Conservation (phyloP, 2,797 vertebrate species). For the Amblyopsis hoosieri region DNA sequence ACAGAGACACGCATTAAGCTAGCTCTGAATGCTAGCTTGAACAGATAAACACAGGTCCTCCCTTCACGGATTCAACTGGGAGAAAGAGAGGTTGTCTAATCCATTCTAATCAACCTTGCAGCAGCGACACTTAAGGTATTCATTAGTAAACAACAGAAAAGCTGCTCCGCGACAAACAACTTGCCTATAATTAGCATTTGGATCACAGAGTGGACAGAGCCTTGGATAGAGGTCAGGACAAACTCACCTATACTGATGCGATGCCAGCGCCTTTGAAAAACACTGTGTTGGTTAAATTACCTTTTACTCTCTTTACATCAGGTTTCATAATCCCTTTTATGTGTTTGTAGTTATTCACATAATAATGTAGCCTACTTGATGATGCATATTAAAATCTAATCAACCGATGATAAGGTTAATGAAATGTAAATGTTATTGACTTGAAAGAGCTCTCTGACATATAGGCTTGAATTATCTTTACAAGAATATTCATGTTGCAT, state of each 20-base stretch:
- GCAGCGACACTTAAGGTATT: constrained; percentile 70
- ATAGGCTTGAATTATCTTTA: too few species aligned
- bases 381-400: constrained; percentile 33
- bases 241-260: constrained; percentile 30
- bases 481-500: too few species aligned
- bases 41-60: constrained; percentile 43
- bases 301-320: constrained; percentile 31
- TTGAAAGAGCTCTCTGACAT: neutral
- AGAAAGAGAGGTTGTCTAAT: constrained; percentile 68
- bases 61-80: constrained; percentile 46
- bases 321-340: constrained; percentile 18
- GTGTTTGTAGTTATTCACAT: constrained; percentile 9
- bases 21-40: constrained; percentile 37
- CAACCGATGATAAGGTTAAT: neutral
- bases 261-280: constrained; percentile 37
- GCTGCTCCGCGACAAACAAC: constrained; percentile 63
- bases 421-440: neutral
- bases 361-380: constrained; percentile 23
- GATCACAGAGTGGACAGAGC: constrained; percentile 57
- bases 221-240: constrained; percentile 62
- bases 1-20: constrained; percentile 53
- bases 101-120: constrained; percentile 76
- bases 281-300: constrained; percentile 35
- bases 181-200: constrained; percentile 72
- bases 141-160: constrained; percentile 76